phyloP scores from a whole-genome alignment of 2,797 vertebrate genomes.

The Rhinoraja longicauda region DNA sequence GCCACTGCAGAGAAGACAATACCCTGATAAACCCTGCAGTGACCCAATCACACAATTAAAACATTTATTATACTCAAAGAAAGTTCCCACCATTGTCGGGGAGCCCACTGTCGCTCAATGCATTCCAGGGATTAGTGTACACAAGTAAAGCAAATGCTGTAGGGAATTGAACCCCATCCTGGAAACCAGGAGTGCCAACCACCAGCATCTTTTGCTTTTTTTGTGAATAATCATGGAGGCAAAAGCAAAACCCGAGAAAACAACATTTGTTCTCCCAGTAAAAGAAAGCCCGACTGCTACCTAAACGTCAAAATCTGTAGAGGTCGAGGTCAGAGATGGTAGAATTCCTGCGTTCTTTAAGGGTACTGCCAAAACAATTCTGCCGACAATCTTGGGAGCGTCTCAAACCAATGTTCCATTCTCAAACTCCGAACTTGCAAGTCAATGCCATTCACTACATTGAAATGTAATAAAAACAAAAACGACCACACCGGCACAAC shows the following conservation, averaged over 20 bases:
- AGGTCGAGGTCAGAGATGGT: not conserved
- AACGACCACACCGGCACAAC: not conserved
- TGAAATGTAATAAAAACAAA: not conserved
- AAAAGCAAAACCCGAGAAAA: constrained; percentile 97
- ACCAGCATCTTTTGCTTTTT: constrained; percentile 92
- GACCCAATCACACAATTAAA: no score
- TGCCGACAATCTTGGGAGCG: constrained; percentile 41
- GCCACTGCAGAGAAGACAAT: no score
- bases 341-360: not conserved
- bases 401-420: constrained; percentile 15
- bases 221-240: constrained; percentile 54
- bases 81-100: no score
- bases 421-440: not conserved
- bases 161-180: constrained; percentile 87
- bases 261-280: constrained; percentile 80
- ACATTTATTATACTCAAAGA: no score
- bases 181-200: constrained; percentile 78
- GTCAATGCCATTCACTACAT: not conserved
- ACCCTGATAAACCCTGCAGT: no score
- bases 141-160: constrained; percentile 59
- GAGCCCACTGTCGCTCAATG: no score
- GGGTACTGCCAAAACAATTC: not conserved
- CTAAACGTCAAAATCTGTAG: not conserved
- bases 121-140: not conserved
- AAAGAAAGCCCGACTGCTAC: constrained; percentile 74